phyloP scores from a whole-genome alignment of 1,140 invertebrate genomes.

The Pentalonia nigronervosa region DNA sequence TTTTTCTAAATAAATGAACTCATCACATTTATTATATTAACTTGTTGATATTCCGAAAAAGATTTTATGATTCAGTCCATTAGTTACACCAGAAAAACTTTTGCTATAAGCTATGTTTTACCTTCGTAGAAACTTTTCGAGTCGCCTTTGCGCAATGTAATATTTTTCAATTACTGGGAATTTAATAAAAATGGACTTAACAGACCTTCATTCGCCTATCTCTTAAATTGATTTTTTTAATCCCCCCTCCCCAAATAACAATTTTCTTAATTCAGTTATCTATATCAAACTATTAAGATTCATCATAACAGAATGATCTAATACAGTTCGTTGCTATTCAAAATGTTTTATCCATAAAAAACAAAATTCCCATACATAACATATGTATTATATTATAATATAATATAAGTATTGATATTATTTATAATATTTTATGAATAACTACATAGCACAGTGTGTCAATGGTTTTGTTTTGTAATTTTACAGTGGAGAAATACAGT shows the following conservation, averaged over 20 bases:
- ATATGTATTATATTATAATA: too few species aligned
- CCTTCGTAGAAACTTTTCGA: neutral
- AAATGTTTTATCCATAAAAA: neutral
- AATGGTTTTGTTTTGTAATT: neutral
- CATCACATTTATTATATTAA: neutral
- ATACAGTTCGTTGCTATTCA: neutral
- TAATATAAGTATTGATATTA: neutral
- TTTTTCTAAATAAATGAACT: neutral
- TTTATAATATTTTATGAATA: neutral
- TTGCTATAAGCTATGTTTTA: neutral
- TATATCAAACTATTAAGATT: neutral
- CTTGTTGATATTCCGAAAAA: neutral
- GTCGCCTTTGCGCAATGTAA: neutral
- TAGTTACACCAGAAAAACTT: neutral
- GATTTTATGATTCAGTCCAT: neutral
- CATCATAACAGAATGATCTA: neutral
- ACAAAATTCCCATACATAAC: too few species aligned
- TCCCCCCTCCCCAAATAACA: neutral
- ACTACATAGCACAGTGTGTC: neutral
- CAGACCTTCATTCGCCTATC: neutral
- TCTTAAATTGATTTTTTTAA: constrained; percentile 1
- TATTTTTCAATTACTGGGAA: neutral
- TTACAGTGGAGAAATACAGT: neutral
- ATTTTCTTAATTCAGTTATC: neutral
- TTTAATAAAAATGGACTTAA: constrained; percentile 27